Conservation (phyloP, 2,888 invertebrate genomes). For the Meganola albula region DNA sequence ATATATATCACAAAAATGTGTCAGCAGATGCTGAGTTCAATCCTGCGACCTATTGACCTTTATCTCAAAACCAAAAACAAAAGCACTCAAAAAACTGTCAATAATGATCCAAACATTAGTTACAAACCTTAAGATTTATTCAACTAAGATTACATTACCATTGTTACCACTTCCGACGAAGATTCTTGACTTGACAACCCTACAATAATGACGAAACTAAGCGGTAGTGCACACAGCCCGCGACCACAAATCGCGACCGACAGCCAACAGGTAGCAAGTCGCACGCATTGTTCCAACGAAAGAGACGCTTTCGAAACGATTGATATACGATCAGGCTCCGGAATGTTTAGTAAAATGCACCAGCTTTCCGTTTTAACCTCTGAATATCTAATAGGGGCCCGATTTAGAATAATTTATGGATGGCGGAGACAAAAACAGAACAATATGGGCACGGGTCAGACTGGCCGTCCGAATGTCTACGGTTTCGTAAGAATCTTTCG, state of each 20-base stretch:
- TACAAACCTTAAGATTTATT: too few relatives aligned
- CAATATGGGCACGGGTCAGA: slow-evolving; percentile 56
- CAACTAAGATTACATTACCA: too few relatives aligned
- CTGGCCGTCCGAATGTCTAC: slow-evolving; percentile 42
- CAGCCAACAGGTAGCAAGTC: slow-evolving; percentile 62
- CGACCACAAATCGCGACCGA: slow-evolving; percentile 55
- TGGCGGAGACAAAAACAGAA: slow-evolving; percentile 70
- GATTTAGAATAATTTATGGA: slow-evolving; percentile 74
- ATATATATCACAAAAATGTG: too few relatives aligned
- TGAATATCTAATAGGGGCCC: slow-evolving; percentile 73
- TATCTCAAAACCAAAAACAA: too few relatives aligned
- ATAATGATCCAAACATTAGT: too few relatives aligned
- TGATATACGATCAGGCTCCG: slow-evolving; percentile 68
- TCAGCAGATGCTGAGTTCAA: too few relatives aligned
- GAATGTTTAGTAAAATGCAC: slow-evolving; percentile 69
- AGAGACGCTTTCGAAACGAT: slow-evolving; percentile 64
- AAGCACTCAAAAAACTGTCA: too few relatives aligned
- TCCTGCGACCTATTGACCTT: too few relatives aligned
- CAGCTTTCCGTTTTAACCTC: slow-evolving; percentile 65
- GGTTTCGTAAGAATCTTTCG: slow-evolving; percentile 46
- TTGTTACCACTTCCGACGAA: too few relatives aligned
- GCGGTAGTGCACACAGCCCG: slow-evolving; percentile 41
- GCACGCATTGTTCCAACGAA: slow-evolving; percentile 70
- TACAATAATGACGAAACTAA: slow-evolving; percentile 33
- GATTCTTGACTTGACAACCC: too few relatives aligned